Evolutionary conservation across 2,797 vertebrate species (phyloP), one percentile per base, ranked within the genome.

Genomic region (Lepus oiostolus): DNA sequence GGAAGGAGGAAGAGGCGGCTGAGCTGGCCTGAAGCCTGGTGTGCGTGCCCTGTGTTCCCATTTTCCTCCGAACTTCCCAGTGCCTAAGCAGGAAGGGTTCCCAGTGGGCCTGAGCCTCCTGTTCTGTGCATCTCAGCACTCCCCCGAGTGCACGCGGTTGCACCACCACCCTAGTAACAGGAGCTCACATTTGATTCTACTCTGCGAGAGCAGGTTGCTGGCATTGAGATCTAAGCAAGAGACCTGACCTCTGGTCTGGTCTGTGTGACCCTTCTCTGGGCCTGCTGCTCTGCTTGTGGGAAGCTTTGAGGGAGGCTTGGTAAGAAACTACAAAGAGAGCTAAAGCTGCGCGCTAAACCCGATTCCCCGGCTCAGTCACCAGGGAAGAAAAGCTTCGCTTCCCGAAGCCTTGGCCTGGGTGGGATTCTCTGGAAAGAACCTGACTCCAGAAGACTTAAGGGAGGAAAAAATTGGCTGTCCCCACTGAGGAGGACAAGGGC

Each of bases 261-360:
- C 30, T 77, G 21, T 19, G 32, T 79, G 77, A 26, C 21, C 35
- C 16, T 85, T 81, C 62, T 72, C 28, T 65, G 81, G 38, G 75
- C 26, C 60, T 67, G 11, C 68, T 91, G 76, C 35, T 52, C n/a
- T 85, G 32, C 60, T 70, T 91, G 77, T 47, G 94, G 90, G 54
- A 86, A 85, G 47, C 19, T 58, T 58, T 16, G 14, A 21, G 54
- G 54, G 54, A 58, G 54, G 54, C 54, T 58, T 58, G 54, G 54
- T 58, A 58, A 58, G 54, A 58, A 47, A 47, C 9, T 47, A 47
- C 42, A 47, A 21, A 75, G 75, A 90, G 52, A 80, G 81, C 82
- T n/a, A 63, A 89, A 77, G 38, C 14, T 84, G 16, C 30, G 68
- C 90, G 79, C 72, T 91, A 87, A 92, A 67, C 84, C 81, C 24